These are phyloP conservation scores for Liposcelis brunnea DNA, from an alignment of 2,888 invertebrate species.

Conservation along the genomic window DNA sequence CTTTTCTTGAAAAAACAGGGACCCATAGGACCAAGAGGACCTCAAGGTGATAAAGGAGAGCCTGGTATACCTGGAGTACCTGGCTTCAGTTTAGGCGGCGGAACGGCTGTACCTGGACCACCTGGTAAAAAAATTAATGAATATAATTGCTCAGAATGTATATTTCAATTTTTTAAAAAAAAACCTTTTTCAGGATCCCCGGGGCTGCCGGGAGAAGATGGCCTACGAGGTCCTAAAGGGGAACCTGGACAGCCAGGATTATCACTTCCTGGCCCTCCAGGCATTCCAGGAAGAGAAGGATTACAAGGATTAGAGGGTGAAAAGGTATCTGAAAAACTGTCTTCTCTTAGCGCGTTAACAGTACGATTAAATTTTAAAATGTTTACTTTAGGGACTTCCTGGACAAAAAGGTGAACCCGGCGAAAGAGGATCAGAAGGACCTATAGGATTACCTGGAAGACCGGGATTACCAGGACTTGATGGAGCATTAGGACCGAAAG, in stretches of 20 bases:
- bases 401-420: constrained; percentile 24
- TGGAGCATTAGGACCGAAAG: constrained; percentile 28
- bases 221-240: constrained; percentile 22
- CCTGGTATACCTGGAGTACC: constrained; percentile 25
- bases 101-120: constrained; percentile 27
- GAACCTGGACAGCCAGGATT: constrained; percentile 21
- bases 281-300: constrained; percentile 26
- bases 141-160: neutral
- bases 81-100: constrained; percentile 12
- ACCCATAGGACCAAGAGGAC: constrained; percentile 23
- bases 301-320: constrained; percentile 21
- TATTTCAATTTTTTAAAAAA: neutral
- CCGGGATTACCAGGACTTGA: constrained; percentile 26
- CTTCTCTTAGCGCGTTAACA: neutral
- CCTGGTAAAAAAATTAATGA: constrained; percentile 23
- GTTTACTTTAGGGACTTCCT: constrained; percentile 23
- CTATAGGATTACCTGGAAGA: constrained; percentile 24
- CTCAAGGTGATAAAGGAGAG: constrained; percentile 25
- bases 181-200: constrained; percentile 2
- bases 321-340: too few species aligned
- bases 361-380: too few species aligned
- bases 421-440: constrained; percentile 23
- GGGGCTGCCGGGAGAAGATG: constrained; percentile 20
- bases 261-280: constrained; percentile 25
- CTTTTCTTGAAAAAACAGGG: constrained; percentile 18